Evolutionary conservation across 2,888 invertebrate species (phyloP), one percentile per base, ranked within the genome.

Genomic region (Tanytarsus gracilentus): DNA sequence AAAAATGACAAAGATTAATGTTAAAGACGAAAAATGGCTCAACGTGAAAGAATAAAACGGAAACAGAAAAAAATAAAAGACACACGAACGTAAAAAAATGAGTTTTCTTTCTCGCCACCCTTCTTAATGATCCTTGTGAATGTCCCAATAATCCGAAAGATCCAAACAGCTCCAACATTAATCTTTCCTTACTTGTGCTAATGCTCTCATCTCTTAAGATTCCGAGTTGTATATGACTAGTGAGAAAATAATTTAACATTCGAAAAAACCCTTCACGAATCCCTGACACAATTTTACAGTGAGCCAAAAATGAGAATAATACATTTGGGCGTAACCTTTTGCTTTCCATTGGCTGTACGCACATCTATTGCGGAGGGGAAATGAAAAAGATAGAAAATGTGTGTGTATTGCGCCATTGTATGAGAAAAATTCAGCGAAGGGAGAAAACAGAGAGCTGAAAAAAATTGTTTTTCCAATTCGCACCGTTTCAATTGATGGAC

Each of bases 91-190:
- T 26, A 30, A 48, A 58, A 58, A 56, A 40, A 16, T n/a, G 33
- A 16, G 26, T 56, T 56, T 29, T 51, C 23, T 23, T 51, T 51
- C 25, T 51, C n/a, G n/a, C n/a, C n/a, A n/a, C n/a, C 18, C 29
- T 48, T 30, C 48, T 58, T 58, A 58, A 58, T 58, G 58, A 40
- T 58, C 44, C 58, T 58, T 58, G 56, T 48, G 48, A 58, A 33
- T 58, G 58, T 58, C 58, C 58, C 58, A 58, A 58, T 48, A 58
- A 58, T 58, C n/a, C n/a, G n/a, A n/a, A n/a, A n/a, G n/a, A n/a
- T n/a, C 58, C 58, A 33, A 55, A 58, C 58, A 48, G 58, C 58
- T 58, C 44, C 25, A 58, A 48, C 58, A 58, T 58, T 44, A 58
- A 58, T 58, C 58, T 58, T 58, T 30, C 48, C 58, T 26, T n/a